Evolutionary conservation across 2,888 invertebrate genomes (phyloP).

Genomic region (Theodoxus fluviatilis): DNA sequence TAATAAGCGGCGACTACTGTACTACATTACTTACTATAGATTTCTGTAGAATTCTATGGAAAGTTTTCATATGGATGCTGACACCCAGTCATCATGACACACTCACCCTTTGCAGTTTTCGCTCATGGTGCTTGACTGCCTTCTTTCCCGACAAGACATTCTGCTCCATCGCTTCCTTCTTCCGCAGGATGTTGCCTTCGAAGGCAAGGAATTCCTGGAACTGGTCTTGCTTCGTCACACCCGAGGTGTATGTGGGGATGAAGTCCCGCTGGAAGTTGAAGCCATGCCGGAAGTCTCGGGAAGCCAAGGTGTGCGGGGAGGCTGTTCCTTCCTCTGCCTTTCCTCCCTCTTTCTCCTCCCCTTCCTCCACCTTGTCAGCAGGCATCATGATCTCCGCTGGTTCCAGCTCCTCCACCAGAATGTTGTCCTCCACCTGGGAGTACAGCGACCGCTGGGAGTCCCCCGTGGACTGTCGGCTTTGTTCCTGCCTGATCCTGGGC

Average conservation of each 20-base stretch:
- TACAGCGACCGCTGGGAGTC: conserved; percentile 40
- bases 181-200: conserved; percentile 50
- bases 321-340: conserved; percentile 5
- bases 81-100: background rate
- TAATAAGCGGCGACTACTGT: background rate
- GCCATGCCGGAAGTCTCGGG: background rate
- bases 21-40: background rate
- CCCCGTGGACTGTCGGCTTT: background rate
- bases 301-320: background rate
- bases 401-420: conserved; percentile 54
- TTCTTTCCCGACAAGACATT: conserved; percentile 55
- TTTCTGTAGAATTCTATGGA: background rate
- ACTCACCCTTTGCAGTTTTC: conserved; percentile 47
- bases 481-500: background rate
- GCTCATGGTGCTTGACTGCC: conserved; percentile 55
- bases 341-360: background rate
- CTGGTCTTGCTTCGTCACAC: conserved; percentile 60
- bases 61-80: background rate
- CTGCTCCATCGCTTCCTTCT: conserved; percentile 51
- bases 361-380: conserved; percentile 26
- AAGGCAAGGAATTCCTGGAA: conserved; percentile 52
- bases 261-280: conserved; percentile 43
- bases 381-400: conserved; percentile 48
- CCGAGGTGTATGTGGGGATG: conserved; percentile 49
- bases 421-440: conserved; percentile 50